Evolutionary conservation across 2,797 vertebrate genomes (phyloP).

Genomic region (Monodelphis domestica): DNA sequence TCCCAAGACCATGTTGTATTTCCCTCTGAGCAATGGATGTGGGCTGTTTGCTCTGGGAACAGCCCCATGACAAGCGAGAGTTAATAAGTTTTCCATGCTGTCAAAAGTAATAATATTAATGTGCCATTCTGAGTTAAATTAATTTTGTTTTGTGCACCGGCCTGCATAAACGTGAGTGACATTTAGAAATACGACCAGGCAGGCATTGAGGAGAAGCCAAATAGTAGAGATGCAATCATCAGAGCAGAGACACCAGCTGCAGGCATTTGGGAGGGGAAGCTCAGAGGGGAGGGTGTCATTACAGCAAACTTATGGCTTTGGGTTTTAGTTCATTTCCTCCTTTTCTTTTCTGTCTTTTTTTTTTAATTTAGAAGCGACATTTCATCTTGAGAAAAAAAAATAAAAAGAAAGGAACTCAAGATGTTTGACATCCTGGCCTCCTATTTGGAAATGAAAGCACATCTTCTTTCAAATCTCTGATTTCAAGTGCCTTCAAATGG

Average conservation of each 20-base stretch:
- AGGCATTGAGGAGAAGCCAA: constrained; percentile 80
- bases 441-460: constrained; percentile 78
- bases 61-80: constrained; percentile 81
- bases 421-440: constrained; percentile 72
- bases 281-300: constrained; percentile 36
- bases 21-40: constrained; percentile 72
- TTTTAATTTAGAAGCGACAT: constrained; percentile 51
- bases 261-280: constrained; percentile 48
- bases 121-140: constrained; percentile 85
- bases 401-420: constrained; percentile 35
- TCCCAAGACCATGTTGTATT: constrained; percentile 73
- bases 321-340: constrained; percentile 62
- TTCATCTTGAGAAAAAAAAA: constrained; percentile 61
- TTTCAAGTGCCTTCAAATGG: constrained; percentile 75
- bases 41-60: constrained; percentile 70
- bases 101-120: constrained; percentile 88
- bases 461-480: constrained; percentile 73
- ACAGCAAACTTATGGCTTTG: not conserved
- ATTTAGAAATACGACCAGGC: constrained; percentile 84
- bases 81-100: constrained; percentile 87
- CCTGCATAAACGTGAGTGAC: constrained; percentile 84
- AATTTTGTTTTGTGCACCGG: constrained; percentile 87
- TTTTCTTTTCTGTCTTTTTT: constrained; percentile 30
- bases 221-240: constrained; percentile 66
- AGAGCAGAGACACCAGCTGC: constrained; percentile 75